Conservation (phyloP, 2,888 invertebrate genomes). For the Lampropteryx suffumata region DNA sequence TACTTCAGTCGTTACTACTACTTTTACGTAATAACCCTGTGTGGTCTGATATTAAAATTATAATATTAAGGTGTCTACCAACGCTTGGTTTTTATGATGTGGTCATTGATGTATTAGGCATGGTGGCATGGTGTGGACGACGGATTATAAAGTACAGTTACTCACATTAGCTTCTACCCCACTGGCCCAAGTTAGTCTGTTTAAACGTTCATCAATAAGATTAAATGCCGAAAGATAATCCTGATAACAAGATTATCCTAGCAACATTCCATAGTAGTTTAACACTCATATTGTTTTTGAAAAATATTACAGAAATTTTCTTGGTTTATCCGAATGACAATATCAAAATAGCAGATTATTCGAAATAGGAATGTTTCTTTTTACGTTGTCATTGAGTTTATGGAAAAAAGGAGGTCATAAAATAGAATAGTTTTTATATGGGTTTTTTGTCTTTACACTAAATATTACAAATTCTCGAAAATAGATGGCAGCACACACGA, state of each 20-base stretch:
- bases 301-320: slow-evolving; percentile 29
- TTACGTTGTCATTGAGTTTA: slow-evolving; percentile 19
- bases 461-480: too few relatives aligned
- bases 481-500: too few relatives aligned
- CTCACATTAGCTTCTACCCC: slow-evolving; percentile 2
- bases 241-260: slow-evolving; percentile 64
- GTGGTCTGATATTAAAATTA: too few relatives aligned
- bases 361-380: slow-evolving; percentile 49
- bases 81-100: too few relatives aligned
- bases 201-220: slow-evolving; percentile 6
- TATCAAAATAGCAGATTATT: slow-evolving; percentile 33
- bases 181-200: slow-evolving; percentile 1
- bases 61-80: too few relatives aligned
- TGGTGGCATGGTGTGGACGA: neutral
- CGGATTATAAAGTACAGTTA: neutral
- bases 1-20: too few relatives aligned
- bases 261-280: slow-evolving; percentile 74
- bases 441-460: too few relatives aligned
- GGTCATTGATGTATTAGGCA: too few relatives aligned
- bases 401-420: neutral
- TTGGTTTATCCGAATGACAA: slow-evolving; percentile 9
- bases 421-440: too few relatives aligned
- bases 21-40: too few relatives aligned
- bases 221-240: slow-evolving; percentile 61
- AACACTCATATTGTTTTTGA: slow-evolving; percentile 52